phyloP scores from a whole-genome alignment of 2,113 vertebrate genomes.

The Acrocephalus kingi region DNA sequence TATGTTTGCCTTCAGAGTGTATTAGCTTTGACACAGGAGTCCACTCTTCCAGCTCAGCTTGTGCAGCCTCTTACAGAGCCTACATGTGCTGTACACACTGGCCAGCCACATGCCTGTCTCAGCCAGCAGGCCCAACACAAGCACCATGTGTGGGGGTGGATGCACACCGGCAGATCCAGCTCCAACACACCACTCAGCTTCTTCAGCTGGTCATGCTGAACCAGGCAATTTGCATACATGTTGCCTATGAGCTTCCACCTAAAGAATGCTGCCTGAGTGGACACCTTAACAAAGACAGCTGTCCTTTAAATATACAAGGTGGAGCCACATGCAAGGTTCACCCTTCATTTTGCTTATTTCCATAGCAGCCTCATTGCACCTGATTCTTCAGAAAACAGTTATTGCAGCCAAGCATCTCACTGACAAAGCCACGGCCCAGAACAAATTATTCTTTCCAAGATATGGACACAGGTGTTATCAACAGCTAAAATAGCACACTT shows the following conservation, averaged over 20 bases:
- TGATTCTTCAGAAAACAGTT: neutral
- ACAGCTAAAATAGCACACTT: neutral
- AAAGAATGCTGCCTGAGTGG: neutral
- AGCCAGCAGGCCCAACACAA: neutral
- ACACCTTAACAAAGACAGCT: neutral
- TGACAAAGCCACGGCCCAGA: neutral
- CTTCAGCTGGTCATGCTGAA: neutral
- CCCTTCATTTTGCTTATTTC: neutral
- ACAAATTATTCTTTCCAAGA: neutral
- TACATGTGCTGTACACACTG: neutral
- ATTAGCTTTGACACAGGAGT: neutral
- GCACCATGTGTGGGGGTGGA: fast-evolving
- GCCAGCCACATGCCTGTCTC: neutral
- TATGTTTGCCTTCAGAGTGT: neutral
- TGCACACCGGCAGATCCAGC: neutral
- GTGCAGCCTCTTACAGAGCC: neutral
- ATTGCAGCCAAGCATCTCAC: neutral
- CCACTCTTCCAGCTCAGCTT: neutral
- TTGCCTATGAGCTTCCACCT: fast-evolving
- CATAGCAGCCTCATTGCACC: neutral
- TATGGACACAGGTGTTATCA: neutral
- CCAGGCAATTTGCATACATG: neutral
- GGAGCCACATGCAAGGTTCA: neutral
- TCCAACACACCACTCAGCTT: neutral
- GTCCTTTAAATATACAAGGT: neutral